phyloP scores from a whole-genome alignment of 2,888 invertebrate species.

The Ethmia dodecea region DNA sequence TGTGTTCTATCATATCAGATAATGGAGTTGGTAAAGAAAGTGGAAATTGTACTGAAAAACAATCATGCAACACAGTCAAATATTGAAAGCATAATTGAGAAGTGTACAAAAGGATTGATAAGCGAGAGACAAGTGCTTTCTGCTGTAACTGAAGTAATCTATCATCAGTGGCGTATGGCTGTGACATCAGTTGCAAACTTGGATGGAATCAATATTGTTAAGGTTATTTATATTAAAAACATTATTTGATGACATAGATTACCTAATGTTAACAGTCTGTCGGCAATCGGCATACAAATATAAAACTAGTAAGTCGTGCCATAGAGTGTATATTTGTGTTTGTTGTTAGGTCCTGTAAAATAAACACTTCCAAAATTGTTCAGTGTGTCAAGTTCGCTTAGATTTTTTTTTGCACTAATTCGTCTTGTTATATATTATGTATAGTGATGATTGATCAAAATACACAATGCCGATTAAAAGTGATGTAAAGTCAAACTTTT shows the following conservation, averaged over 20 bases:
- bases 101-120: conserved; percentile 15
- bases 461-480: too few relatives aligned
- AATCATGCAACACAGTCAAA: conserved; percentile 5
- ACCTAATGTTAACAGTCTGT: too few relatives aligned
- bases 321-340: background rate
- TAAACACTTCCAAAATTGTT: too few relatives aligned
- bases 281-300: too few relatives aligned
- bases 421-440: background rate
- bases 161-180: conserved; percentile 29
- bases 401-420: background rate
- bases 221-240: too few relatives aligned
- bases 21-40: conserved; percentile 23
- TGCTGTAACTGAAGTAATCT: conserved; percentile 42
- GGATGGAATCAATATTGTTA: conserved; percentile 38
- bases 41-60: conserved; percentile 21
- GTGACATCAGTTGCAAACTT: conserved; percentile 29
- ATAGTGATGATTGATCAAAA: too few relatives aligned
- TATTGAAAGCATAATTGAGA: conserved; percentile 5
- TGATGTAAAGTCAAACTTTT: too few relatives aligned
- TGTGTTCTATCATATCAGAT: too few relatives aligned
- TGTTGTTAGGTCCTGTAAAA: conserved; percentile 6
- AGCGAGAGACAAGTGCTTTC: conserved; percentile 27
- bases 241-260: too few relatives aligned
- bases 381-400: too few relatives aligned
- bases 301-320: too few relatives aligned